A percentile compares a stretch with the other conserved stretches of the same genome.
Conservation (phyloP, 2,797 vertebrate species). For the Lophotriccus pileatus region DNA sequence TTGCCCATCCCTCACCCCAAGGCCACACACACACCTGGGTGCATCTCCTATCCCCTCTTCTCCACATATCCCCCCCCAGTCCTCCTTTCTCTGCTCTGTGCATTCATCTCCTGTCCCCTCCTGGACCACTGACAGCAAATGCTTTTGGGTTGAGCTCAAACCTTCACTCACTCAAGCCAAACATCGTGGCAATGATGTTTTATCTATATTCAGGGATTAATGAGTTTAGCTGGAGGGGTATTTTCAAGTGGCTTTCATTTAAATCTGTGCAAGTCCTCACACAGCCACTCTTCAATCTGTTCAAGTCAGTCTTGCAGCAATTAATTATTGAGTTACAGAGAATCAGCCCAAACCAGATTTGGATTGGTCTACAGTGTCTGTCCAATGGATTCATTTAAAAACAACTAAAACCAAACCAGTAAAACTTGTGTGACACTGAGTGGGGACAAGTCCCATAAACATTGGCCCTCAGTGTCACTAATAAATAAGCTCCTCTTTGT, state of each 20-base stretch:
- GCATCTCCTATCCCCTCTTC: background rate
- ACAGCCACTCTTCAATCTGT: background rate
- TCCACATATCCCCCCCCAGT: background rate
- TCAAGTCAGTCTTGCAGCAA: background rate
- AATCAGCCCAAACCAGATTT: background rate
- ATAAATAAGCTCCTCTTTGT: background rate
- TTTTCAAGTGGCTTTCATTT: background rate
- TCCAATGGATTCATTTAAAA: background rate
- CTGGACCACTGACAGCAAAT: background rate
- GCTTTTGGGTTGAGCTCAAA: background rate
- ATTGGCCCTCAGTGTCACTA: fast-evolving
- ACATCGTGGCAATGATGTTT: background rate
- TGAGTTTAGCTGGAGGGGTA: background rate
- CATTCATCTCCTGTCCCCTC: background rate
- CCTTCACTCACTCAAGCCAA: background rate
- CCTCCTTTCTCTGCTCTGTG: background rate
- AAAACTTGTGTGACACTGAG: background rate
- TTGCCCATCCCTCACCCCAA: background rate
- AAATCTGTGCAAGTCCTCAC: background rate
- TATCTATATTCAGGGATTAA: background rate
- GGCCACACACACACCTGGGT: background rate
- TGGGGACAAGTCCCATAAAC: background rate
- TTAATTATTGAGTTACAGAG: background rate
- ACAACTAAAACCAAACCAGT: background rate
- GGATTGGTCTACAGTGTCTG: background rate